phyloP scores from a whole-genome alignment of 2,113 vertebrate genomes.

The Corapipo altera region DNA sequence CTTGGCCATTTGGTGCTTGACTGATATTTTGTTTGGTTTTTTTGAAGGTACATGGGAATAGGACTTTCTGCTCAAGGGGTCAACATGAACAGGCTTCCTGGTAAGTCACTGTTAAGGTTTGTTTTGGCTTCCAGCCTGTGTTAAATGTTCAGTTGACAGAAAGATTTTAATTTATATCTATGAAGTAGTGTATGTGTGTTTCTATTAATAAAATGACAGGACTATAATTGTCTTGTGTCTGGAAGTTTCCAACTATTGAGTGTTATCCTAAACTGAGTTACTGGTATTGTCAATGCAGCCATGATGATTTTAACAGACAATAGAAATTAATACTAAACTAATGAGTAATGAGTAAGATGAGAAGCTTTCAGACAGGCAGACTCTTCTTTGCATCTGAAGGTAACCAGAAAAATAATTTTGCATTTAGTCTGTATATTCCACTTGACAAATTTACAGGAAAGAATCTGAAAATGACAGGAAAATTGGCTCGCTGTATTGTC shows the following conservation, averaged over 20 bases:
- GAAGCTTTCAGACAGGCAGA: neutral
- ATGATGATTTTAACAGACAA: neutral
- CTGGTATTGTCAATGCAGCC: neutral
- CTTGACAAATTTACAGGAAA: neutral
- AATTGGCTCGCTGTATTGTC: neutral
- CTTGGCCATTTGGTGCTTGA: conserved; percentile 21
- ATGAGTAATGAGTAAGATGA: neutral
- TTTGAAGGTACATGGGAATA: conserved; percentile 96
- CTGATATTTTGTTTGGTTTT: conserved; percentile 51
- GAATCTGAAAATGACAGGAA: neutral
- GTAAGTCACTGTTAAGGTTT: conserved; percentile 79
- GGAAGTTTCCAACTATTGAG: neutral
- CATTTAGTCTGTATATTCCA: neutral
- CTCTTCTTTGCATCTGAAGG: neutral
- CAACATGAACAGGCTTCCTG: conserved; percentile 99
- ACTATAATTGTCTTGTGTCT: neutral
- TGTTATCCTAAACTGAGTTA: neutral
- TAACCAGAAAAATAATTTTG: neutral
- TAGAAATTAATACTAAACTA: neutral
- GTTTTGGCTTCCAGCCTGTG: neutral
- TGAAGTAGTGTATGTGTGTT: neutral
- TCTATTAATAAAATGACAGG: neutral
- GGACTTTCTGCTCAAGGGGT: conserved; percentile 98
- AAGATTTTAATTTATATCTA: neutral
- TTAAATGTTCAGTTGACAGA: neutral